Evolutionary conservation across 2,797 vertebrate species (phyloP).

Genomic region (Ctenopoma multispine): DNA sequence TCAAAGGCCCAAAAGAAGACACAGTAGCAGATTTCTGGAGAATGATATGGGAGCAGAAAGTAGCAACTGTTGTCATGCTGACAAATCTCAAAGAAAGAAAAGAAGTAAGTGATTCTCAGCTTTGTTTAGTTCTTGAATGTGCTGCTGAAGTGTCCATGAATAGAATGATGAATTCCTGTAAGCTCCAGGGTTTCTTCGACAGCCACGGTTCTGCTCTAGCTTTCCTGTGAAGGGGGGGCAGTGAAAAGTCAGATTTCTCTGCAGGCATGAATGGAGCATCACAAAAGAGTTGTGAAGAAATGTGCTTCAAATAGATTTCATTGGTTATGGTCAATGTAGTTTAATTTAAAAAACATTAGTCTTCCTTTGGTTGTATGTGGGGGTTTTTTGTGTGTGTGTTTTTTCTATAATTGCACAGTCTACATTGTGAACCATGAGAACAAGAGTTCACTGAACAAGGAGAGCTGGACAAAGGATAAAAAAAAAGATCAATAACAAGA

Average conservation of each 20-base stretch:
- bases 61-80: slow-evolving; percentile 93
- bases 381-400: slow-evolving; percentile 15
- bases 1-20: slow-evolving; percentile 94
- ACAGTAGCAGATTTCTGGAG: slow-evolving; percentile 96
- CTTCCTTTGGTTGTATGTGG: slow-evolving; percentile 8
- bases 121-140: neutral
- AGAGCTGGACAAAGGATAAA: neutral
- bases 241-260: neutral
- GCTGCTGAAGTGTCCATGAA: neutral
- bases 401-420: slow-evolving; percentile 13
- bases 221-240: neutral
- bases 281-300: slow-evolving; percentile 10
- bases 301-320: slow-evolving; percentile 13
- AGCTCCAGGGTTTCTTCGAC: neutral
- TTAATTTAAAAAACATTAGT: slow-evolving; percentile 1
- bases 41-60: slow-evolving; percentile 98
- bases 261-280: slow-evolving; percentile 1
- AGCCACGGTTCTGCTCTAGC: neutral
- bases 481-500: slow-evolving; percentile 66
- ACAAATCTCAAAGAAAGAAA: slow-evolving; percentile 98
- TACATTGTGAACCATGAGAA: slow-evolving; percentile 3
- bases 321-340: slow-evolving; percentile 17
- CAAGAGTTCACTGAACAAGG: slow-evolving; percentile 9
- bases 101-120: slow-evolving; percentile 84
- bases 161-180: neutral